phyloP scores from a whole-genome alignment of 2,113 vertebrate genomes.

The Dipodomys stephensi region DNA sequence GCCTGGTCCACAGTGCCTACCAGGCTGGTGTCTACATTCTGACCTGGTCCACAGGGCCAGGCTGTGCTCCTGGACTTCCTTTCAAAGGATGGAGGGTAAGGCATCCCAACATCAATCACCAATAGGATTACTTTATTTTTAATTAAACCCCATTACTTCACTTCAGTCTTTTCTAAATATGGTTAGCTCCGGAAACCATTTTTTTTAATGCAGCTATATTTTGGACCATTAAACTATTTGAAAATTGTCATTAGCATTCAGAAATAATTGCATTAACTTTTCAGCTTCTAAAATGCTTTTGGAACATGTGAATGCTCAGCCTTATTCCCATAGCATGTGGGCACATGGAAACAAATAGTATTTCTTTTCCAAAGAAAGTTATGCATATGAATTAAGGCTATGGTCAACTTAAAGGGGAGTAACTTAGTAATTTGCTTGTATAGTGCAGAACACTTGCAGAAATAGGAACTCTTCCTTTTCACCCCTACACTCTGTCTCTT shows the following conservation, averaged over 20 bases:
- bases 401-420: constrained; percentile 28
- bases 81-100: not conserved
- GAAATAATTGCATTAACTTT: constrained; percentile 39
- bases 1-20: too few relatives aligned
- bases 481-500: not conserved
- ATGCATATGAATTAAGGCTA: not conserved
- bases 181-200: not conserved
- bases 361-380: constrained; percentile 20
- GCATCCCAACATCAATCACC: not conserved
- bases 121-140: not conserved
- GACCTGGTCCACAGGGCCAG: not conserved
- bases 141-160: not conserved
- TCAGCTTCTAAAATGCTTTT: constrained; percentile 45
- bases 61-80: not conserved
- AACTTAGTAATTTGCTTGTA: constrained; percentile 51
- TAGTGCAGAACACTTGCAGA: not conserved
- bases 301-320: not conserved
- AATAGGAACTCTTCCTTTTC: not conserved
- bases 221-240: constrained; percentile 1
- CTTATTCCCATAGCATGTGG: not conserved
- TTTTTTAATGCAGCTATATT: constrained; percentile 12
- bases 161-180: not conserved
- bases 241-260: not conserved
- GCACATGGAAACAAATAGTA: constrained; percentile 3
- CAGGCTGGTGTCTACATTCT: not conserved